phyloP scores from a whole-genome alignment of 2,797 vertebrate genomes.

The Thaleichthys pacificus region DNA sequence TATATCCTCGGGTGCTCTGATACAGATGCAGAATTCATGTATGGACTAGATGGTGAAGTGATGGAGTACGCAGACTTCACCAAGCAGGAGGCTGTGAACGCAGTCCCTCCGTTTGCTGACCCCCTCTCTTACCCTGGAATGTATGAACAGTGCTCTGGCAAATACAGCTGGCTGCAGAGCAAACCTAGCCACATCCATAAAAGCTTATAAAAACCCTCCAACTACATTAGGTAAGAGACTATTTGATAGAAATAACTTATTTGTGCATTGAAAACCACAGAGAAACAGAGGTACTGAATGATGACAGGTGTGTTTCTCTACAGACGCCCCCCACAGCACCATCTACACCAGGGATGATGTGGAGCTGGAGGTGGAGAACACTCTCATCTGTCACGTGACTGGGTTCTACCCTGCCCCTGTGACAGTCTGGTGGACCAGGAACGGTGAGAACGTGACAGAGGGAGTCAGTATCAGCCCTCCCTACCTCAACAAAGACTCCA shows the following conservation, averaged over 20 bases:
- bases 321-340: slow-evolving; percentile 40
- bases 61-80: slow-evolving; percentile 43
- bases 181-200: rapidly evolving
- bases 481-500: slow-evolving; percentile 5
- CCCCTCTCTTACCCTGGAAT: rapidly evolving
- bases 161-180: rapidly evolving
- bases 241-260: background rate
- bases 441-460: slow-evolving; percentile 27
- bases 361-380: slow-evolving; percentile 36
- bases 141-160: slow-evolving; percentile 5
- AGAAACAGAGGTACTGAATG: background rate
- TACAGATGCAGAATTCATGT: background rate
- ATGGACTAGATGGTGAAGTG: slow-evolving; percentile 13
- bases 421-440: slow-evolving; percentile 51
- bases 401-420: slow-evolving; percentile 58
- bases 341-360: slow-evolving; percentile 44
- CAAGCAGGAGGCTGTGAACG: rapidly evolving
- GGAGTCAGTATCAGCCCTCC: slow-evolving; percentile 29
- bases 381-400: slow-evolving; percentile 46
- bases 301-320: background rate
- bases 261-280: background rate
- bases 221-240: slow-evolving; percentile 22
- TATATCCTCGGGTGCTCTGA: rapidly evolving
- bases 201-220: background rate
- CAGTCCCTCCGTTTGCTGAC: slow-evolving; percentile 41